Evolutionary conservation across 1,140 invertebrate genomes (phyloP).

Genomic region (Lasaia peninsularis): DNA sequence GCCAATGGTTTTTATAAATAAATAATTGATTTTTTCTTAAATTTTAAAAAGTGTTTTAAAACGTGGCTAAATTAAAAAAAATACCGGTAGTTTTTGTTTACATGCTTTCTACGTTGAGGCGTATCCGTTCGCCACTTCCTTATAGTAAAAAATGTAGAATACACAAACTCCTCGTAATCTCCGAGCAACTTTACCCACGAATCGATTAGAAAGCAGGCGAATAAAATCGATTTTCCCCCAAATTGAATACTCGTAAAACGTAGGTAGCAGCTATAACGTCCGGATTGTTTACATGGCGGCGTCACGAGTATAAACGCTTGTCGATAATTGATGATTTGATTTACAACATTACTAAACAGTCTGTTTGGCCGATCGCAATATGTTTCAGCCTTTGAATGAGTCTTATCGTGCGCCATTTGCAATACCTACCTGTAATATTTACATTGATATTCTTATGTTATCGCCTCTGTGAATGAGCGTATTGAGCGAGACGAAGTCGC

Average conservation of each 20-base stretch:
- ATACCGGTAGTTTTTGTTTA: slow-evolving; percentile 22
- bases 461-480: no score
- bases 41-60: neutral
- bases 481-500: no score
- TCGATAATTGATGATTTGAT: slow-evolving; percentile 77
- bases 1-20: no score
- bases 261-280: slow-evolving; percentile 68
- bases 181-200: slow-evolving; percentile 57
- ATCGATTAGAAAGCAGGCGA: slow-evolving; percentile 69
- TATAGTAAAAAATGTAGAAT: slow-evolving; percentile 47
- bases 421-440: neutral
- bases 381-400: slow-evolving; percentile 58
- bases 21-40: no score
- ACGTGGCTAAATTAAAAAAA: neutral
- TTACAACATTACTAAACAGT: slow-evolving; percentile 75
- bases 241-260: slow-evolving; percentile 71
- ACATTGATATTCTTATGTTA: neutral
- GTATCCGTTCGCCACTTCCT: slow-evolving; percentile 66
- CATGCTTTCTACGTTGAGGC: slow-evolving; percentile 30
- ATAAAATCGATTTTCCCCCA: slow-evolving; percentile 76
- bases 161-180: slow-evolving; percentile 30
- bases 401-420: slow-evolving; percentile 33
- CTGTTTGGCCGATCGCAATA: slow-evolving; percentile 59
- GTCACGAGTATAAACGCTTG: slow-evolving; percentile 72
- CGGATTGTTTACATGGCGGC: slow-evolving; percentile 72